Conservation (phyloP, 2,113 vertebrate species). For the Microtus pennsylvanicus region DNA sequence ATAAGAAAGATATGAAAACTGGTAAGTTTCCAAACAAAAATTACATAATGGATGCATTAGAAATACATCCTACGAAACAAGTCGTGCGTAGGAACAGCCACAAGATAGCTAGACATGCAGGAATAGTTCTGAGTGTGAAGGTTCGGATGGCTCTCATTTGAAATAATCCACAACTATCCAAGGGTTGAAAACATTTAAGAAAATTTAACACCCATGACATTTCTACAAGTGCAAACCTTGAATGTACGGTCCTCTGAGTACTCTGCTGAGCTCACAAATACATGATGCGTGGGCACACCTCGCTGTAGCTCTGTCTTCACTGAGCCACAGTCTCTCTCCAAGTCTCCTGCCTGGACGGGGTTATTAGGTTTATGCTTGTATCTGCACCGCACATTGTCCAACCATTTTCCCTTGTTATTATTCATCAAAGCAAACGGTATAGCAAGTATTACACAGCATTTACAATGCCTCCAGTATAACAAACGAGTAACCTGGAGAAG, state of each 20-base stretch:
- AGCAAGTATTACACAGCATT: neutral
- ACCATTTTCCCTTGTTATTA: neutral
- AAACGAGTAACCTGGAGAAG: neutral
- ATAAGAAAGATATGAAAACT: neutral
- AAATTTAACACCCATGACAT: neutral
- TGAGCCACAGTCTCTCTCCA: neutral
- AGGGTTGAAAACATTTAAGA: neutral
- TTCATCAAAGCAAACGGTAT: neutral
- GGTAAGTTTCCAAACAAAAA: neutral
- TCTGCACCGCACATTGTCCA: neutral
- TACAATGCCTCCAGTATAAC: no score
- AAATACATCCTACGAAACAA: neutral
- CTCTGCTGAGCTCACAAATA: neutral
- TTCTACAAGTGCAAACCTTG: neutral
- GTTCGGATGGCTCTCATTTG: neutral
- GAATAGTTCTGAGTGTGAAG: accelerated
- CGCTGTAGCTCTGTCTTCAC: neutral
- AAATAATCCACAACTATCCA: neutral
- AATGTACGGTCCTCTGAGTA: neutral
- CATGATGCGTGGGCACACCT: neutral
- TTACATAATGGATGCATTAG: neutral
- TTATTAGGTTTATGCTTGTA: neutral
- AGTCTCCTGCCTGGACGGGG: no score
- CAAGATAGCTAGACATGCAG: neutral
- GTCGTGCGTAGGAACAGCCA: neutral